Base-by-base conservation (phyloP, 2,797 vertebrate genomes). In the Potorous gilbertii region DNA sequence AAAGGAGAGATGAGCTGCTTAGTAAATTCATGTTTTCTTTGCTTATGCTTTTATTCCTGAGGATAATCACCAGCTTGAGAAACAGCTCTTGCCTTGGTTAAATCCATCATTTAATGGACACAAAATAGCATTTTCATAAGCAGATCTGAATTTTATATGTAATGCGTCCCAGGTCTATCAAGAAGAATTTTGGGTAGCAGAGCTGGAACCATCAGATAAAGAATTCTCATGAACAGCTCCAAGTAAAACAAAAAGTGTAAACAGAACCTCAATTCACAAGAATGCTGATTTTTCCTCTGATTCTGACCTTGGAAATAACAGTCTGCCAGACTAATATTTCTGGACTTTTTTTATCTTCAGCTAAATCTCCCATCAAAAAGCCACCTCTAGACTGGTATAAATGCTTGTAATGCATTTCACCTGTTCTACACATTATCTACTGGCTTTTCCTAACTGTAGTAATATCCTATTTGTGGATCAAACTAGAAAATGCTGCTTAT, bases 11-110 rank as follows among this genome's bases (percentile, higher is more conserved):
- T 93, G 54, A 92, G 40, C 90, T 81, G n/a, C 29, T 93, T 94
- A 81, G 54, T 62, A 31, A 54, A 21, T 50, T 87, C 50, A 90
- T 54, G 18, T 34, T 92, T 93, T 96, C 46, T 27, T 28, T 57
- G 90, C 52, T 91, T 92, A 56, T 55, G 59, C 3, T 56, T 94
- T 27, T 92, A 14, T 89, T 96, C 91, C n/a, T 46, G 90, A 93
- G 93, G 40, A 87, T 24, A 52, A 16, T 27, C 31, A n/a, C 21
- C 87, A 90, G 14, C 54, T 91, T 54, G 40, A 57, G 28, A 66
- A 89, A 94, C 66, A 93, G 1, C 27, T 92, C 91, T 59, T 90
- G 54, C 54, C 11, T 90, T 90, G 11, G 31, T 40, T 90, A 90
- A 54, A 56, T 31, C 14, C 34, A 1, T 66, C 62, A 91, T 10